Base-by-base conservation (phyloP, 2,113 vertebrate species). In the Mirounga angustirostris region DNA sequence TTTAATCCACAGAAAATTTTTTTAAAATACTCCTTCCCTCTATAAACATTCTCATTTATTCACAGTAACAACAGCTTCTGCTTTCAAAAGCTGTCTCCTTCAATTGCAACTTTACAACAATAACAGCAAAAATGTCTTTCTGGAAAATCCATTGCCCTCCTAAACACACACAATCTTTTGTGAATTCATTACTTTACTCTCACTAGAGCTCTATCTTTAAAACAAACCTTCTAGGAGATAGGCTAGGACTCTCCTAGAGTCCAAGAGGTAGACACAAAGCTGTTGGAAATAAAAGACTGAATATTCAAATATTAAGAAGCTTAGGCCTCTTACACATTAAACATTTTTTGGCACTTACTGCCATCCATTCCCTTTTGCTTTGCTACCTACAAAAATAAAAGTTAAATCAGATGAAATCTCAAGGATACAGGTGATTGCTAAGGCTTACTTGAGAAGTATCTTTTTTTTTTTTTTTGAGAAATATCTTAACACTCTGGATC, bases 301-400 rank as follows among this genome's bases (percentile, higher is more conserved):
- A 73, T 54, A 89, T 65, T 82, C 54, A 96, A 89, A 94, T 91
- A 87, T 82, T 86, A 89, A 73, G 73, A 61, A 89, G n/a, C 22
- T n/a, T 74, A 79, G 21, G n/a, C 21, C 4, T 19, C 28, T 52
- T 67, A 89, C 4, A 54, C 59, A 54, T 28, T 78, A 58, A 71
- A 65, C 26, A 71, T 22, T 76, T 85, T 46, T 71, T 86, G 59
- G 67, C 33, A 80, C 19, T 87, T 87, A 61, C 56, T 74, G 26
- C 54, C 56, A 84, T 87, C 86, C 58, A 65, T 89, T 18, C 21
- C 13, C 40, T 79, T 86, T 90, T 67, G 24, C 46, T 92, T 58
- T 81, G 84, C 24, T 67, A 92, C 36, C 54, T 79, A 54, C 33
- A 83, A 87, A 94, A 92, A 33, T 67, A 50, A 89, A 87, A 86